phyloP scores from a whole-genome alignment of 2,888 invertebrate species.

The Sthenelais limicola region DNA sequence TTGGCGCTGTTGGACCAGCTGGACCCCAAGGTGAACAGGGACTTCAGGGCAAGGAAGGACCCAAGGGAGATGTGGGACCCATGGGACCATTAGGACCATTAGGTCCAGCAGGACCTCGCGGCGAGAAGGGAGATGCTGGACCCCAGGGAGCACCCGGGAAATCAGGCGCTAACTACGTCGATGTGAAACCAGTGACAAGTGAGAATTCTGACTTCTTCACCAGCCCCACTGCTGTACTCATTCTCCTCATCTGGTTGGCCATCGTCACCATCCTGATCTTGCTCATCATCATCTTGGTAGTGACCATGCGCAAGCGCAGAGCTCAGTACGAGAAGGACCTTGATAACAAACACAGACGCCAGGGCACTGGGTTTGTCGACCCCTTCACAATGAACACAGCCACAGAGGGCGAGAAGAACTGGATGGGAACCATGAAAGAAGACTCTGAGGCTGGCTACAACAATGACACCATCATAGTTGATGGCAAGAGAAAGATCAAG shows the following conservation, averaged over 20 bases:
- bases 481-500: constrained; percentile 15
- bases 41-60: neutral
- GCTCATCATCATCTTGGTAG: constrained; percentile 19
- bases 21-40: constrained; percentile 4
- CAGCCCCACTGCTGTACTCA: neutral
- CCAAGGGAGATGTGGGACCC: neutral
- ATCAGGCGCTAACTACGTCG: neutral
- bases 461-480: constrained; percentile 34
- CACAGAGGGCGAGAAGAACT: neutral
- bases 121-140: neutral
- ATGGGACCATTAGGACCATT: constrained; percentile 12
- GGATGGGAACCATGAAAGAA: constrained; percentile 36
- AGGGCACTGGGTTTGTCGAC: neutral
- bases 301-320: constrained; percentile 10
- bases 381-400: neutral
- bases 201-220: constrained; percentile 8
- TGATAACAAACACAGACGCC: neutral
- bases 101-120: constrained; percentile 3
- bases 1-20: constrained; percentile 4
- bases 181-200: neutral
- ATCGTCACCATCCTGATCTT: constrained; percentile 18
- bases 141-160: neutral
- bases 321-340: constrained; percentile 11
- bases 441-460: constrained; percentile 30
- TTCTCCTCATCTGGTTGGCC: constrained; percentile 10